phyloP scores from a whole-genome alignment of 2,113 vertebrate genomes.

The Eira barbara region DNA sequence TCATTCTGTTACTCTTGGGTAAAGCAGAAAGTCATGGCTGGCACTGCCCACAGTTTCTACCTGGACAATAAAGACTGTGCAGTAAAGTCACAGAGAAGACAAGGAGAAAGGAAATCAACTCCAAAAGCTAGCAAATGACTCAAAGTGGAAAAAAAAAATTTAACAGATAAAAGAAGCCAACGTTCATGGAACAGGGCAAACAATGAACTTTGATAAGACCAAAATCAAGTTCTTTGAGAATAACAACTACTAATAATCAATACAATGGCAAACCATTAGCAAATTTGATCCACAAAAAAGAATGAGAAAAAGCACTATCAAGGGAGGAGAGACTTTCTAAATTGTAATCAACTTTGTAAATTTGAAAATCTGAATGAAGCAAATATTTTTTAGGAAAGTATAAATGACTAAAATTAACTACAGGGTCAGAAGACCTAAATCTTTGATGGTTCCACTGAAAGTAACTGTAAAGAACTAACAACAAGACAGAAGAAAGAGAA shows the following conservation, averaged over 20 bases:
- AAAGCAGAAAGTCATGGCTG: background rate
- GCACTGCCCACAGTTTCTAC: background rate
- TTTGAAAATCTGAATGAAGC: background rate
- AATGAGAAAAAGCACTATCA: background rate
- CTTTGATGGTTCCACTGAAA: background rate
- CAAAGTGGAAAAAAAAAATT: background rate
- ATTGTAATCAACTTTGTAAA: background rate
- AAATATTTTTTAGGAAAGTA: background rate
- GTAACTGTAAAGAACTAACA: background rate
- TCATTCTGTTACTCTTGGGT: background rate
- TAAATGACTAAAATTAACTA: background rate
- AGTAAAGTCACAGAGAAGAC: background rate
- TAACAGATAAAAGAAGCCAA: background rate
- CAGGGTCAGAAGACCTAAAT: background rate
- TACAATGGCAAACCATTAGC: background rate
- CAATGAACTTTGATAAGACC: background rate
- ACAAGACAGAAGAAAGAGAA: too few relatives aligned
- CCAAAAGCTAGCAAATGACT: background rate
- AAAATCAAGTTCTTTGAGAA: background rate
- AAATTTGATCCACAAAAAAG: background rate
- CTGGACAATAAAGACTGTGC: accelerated
- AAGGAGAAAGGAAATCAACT: background rate
- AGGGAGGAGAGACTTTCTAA: background rate
- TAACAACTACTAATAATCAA: background rate
- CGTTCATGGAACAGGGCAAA: background rate